A percentile compares a stretch with the other conserved stretches of the same genome.
phyloP scores from a whole-genome alignment of 2,113 vertebrate genomes.

The Takifugu bimaculatus region DNA sequence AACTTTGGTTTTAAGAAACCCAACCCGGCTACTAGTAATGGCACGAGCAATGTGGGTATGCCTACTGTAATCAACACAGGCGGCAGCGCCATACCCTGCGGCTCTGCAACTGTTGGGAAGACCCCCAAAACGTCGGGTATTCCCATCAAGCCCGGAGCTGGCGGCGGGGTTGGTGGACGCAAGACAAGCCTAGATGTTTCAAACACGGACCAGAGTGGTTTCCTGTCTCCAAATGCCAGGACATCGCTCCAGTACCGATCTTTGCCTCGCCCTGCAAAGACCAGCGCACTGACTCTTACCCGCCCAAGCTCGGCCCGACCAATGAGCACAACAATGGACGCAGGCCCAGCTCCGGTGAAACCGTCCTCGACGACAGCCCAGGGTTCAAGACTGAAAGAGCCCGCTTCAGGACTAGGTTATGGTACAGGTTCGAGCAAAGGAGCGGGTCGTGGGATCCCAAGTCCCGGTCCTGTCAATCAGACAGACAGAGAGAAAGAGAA shows the following conservation, averaged over 20 bases:
- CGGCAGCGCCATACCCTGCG: conserved; percentile 51
- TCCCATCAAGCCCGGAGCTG: conserved; percentile 83
- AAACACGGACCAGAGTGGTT: conserved; percentile 80
- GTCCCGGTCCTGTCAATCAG: conserved; percentile 86
- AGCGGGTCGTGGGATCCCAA: conserved; percentile 57
- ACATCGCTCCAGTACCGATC: conserved; percentile 93
- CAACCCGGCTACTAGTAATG: conserved; percentile 64
- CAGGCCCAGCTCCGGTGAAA: conserved; percentile 80
- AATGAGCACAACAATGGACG: conserved; percentile 85
- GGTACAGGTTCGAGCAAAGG: conserved; percentile 60
- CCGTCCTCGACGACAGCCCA: conserved; percentile 44
- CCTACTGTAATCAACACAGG: conserved; percentile 75
- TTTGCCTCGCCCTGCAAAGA: conserved; percentile 92
- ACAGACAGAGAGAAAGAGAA: conserved; percentile 90
- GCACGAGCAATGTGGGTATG: conserved; percentile 36
- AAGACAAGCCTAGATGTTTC: conserved; percentile 93
- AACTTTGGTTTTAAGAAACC: conserved; percentile 95
- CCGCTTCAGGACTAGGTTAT: conserved; percentile 51
- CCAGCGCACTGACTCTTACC: conserved; percentile 87
- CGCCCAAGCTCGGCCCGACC: conserved; percentile 78
- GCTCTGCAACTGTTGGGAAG: conserved; percentile 79
- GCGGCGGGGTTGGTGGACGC: conserved; percentile 67
- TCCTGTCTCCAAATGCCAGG: conserved; percentile 86
- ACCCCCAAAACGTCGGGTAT: conserved; percentile 88
- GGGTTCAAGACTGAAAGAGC: conserved; percentile 60